Conservation (phyloP, 64 coral and sea anemone genomes). For the Platygyra sinensis region DNA sequence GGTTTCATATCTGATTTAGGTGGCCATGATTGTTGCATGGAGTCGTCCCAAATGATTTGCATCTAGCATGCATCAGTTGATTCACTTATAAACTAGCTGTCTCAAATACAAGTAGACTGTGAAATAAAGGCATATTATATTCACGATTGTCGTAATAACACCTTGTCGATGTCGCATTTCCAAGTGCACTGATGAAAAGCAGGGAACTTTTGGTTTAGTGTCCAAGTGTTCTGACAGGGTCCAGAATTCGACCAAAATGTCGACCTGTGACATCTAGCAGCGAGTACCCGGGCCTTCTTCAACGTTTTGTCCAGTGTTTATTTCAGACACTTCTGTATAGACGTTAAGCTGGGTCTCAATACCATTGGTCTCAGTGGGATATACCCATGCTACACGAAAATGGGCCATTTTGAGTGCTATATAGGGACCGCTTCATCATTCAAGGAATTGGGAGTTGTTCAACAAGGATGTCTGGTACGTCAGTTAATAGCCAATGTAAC, state of each 20-base stretch:
- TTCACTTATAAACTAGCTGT: background rate
- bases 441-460: background rate
- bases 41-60: background rate
- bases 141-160: background rate
- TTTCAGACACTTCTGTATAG: background rate
- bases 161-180: slow-evolving; percentile 14
- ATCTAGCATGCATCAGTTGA: background rate
- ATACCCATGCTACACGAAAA: background rate
- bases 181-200: slow-evolving; percentile 6
- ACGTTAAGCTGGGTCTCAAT: background rate
- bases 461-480: background rate
- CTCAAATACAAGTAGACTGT: background rate
- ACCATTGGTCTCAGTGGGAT: background rate
- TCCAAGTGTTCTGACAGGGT: background rate
- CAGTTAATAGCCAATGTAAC: background rate
- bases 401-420: background rate
- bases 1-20: background rate
- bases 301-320: background rate
- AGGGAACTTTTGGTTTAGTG: background rate
- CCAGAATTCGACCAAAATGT: slow-evolving; percentile 6
- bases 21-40: background rate
- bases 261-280: background rate
- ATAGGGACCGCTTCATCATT: background rate
- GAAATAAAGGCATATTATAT: slow-evolving; percentile 23
- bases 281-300: background rate